A percentile compares a stretch with the other conserved stretches of the same genome.
Conservation (phyloP, 30 jellyfish, hydroid and myxozoan species). For the Aurelia aurita complex sp. Pacific region DNA sequence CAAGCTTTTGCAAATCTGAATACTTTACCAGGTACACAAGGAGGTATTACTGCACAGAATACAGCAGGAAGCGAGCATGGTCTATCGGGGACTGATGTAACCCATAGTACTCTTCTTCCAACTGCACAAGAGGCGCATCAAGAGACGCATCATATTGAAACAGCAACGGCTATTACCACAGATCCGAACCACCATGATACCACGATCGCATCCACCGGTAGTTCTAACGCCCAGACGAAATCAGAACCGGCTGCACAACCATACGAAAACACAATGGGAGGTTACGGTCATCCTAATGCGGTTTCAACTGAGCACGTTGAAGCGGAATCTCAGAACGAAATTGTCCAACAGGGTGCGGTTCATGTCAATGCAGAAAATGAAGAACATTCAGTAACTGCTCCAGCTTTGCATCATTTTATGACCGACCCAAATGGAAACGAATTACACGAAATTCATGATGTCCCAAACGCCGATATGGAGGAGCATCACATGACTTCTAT, state of each 20-base stretch:
- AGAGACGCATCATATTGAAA: slow-evolving; percentile 8
- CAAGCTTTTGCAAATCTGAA: too few relatives aligned
- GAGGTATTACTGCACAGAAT: too few relatives aligned
- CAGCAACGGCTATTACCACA: background rate
- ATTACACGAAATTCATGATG: slow-evolving; percentile 34
- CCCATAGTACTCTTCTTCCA: background rate
- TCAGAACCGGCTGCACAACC: slow-evolving; percentile 6
- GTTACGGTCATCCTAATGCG: background rate
- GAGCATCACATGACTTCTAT: slow-evolving; percentile 27
- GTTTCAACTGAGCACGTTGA: background rate
- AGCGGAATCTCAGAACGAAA: background rate
- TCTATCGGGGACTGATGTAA: too few relatives aligned
- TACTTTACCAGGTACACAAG: too few relatives aligned
- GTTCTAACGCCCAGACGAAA: background rate
- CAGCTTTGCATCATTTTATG: slow-evolving; percentile 31
- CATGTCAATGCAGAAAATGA: background rate
- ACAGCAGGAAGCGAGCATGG: too few relatives aligned
- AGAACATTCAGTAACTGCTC: slow-evolving; percentile 15
- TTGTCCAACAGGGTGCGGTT: slow-evolving; percentile 4
- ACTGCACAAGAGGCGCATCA: slow-evolving; percentile 2
- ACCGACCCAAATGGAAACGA: slow-evolving; percentile 37
- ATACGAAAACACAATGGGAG: background rate
- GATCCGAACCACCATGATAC: background rate
- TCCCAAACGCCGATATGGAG: slow-evolving; percentile 3
- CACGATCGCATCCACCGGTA: background rate